These are phyloP conservation scores for Tinea trinotella DNA, from an alignment of 2,888 invertebrate species.

Conservation along the genomic window DNA sequence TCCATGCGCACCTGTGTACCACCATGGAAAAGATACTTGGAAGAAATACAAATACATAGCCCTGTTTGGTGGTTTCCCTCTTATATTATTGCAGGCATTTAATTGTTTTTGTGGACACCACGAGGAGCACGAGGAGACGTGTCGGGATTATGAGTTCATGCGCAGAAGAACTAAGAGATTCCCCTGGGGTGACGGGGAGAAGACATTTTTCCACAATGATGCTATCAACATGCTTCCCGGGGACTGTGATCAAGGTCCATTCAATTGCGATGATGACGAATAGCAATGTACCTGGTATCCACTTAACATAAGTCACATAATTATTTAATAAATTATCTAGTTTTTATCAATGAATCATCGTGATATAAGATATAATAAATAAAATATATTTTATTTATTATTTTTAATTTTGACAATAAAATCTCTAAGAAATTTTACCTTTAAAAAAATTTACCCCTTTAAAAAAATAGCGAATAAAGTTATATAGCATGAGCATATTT, in stretches of 20 bases:
- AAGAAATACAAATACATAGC: constrained; percentile 42
- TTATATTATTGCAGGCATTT: constrained; percentile 39
- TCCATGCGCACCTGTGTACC: constrained; percentile 41
- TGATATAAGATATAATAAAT: no score
- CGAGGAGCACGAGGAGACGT: constrained; percentile 32
- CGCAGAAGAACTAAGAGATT: constrained; percentile 83
- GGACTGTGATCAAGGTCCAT: constrained; percentile 39
- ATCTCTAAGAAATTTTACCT: no score
- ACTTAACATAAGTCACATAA: no score
- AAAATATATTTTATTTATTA: no score
- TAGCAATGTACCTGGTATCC: no score
- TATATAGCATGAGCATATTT: no score
- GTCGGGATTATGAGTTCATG: constrained; percentile 80
- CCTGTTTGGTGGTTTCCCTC: constrained; percentile 41
- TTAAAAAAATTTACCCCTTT: no score
- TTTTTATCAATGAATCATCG: no score
- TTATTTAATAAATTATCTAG: no score
- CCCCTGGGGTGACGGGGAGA: constrained; percentile 93
- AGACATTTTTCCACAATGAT: constrained; percentile 88
- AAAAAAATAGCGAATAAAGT: no score
- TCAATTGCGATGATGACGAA: constrained; percentile 47
- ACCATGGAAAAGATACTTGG: constrained; percentile 38
- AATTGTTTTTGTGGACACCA: constrained; percentile 30
- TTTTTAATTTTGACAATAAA: no score
- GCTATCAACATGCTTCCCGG: constrained; percentile 71